Evolutionary conservation across 2,888 invertebrate species (phyloP).

Genomic region (Eutolmus rufibarbis): DNA sequence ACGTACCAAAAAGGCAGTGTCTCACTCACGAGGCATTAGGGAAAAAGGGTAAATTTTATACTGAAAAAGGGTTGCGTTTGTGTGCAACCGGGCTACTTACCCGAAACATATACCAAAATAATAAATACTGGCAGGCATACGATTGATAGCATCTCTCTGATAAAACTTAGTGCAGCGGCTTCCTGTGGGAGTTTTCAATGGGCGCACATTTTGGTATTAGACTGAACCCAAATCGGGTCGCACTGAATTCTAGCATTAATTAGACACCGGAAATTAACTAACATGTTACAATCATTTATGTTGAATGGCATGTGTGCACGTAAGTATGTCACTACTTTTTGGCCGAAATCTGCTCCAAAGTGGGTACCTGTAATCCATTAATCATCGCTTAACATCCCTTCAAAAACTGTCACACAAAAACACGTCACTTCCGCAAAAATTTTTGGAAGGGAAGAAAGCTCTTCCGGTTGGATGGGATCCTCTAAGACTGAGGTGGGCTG

Average conservation of each 20-base stretch:
- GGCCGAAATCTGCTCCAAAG: not conserved
- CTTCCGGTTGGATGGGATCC: not conserved
- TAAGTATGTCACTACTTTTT: not conserved
- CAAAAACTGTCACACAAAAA: not conserved
- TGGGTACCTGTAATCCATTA: constrained; percentile 24
- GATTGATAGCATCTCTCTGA: constrained; percentile 52
- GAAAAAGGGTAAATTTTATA: not conserved
- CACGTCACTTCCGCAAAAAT: not conserved
- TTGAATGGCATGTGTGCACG: not conserved
- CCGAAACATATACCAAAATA: constrained; percentile 53
- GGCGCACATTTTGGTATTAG: not conserved
- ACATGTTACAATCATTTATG: not conserved
- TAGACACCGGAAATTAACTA: not conserved
- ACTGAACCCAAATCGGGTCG: not conserved
- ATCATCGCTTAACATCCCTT: constrained; percentile 11
- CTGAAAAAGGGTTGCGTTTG: not conserved
- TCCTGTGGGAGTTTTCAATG: constrained; percentile 46
- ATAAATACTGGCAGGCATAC: constrained; percentile 52
- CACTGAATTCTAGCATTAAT: not conserved
- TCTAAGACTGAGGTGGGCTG: not conserved
- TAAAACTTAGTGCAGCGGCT: constrained; percentile 50
- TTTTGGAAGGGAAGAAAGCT: not conserved
- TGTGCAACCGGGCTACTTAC: constrained; percentile 45
- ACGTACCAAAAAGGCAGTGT: not conserved
- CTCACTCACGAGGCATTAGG: not conserved